These are phyloP conservation scores for Molossus molossus DNA, from an alignment of 2,797 vertebrate genomes.

Conservation along the genomic window DNA sequence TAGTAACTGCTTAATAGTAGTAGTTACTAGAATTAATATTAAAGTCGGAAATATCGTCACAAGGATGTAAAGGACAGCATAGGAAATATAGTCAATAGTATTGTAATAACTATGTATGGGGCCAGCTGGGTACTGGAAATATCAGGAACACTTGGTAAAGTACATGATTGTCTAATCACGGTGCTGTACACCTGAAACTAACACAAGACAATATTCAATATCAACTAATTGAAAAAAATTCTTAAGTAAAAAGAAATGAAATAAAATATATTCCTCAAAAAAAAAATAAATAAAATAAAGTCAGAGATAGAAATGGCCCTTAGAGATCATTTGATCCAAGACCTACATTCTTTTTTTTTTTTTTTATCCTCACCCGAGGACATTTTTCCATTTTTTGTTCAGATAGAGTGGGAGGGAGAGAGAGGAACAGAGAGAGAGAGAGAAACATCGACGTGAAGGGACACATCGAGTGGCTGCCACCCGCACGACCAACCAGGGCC, in stretches of 20 bases:
- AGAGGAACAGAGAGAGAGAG: too few relatives aligned
- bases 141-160: background rate
- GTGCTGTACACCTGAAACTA: background rate
- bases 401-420: too few relatives aligned
- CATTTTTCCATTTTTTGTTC: too few relatives aligned
- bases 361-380: too few relatives aligned
- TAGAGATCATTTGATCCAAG: constrained; percentile 10
- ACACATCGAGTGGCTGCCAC: too few relatives aligned
- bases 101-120: background rate
- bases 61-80: background rate
- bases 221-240: background rate
- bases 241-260: background rate
- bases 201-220: background rate
- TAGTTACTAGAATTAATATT: background rate
- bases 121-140: background rate
- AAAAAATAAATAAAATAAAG: background rate
- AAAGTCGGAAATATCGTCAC: constrained; percentile 19
- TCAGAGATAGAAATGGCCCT: constrained; percentile 5
- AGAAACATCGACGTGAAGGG: too few relatives aligned
- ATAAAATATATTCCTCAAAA: background rate
- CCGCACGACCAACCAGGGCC: too few relatives aligned
- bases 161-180: background rate
- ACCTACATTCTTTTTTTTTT: background rate
- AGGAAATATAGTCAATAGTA: background rate
- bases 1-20: background rate